phyloP scores from a whole-genome alignment of 1,140 invertebrate species.

The Caenorhabditis brenneri region DNA sequence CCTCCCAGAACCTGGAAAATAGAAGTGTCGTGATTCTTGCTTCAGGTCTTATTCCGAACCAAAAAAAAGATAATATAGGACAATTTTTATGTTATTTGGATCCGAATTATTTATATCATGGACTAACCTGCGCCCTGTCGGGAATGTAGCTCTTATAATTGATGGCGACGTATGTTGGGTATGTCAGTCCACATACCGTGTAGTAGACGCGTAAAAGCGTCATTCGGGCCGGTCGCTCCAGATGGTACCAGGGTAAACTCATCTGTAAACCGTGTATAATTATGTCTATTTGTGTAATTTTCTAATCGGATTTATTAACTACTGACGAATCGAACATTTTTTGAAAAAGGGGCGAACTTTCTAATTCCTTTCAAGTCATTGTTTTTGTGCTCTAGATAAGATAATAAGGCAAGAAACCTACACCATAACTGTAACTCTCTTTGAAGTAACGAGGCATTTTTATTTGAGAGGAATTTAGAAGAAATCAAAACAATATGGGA shows the following conservation, averaged over 20 bases:
- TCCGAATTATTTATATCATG: no score
- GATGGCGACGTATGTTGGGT: conserved; percentile 44
- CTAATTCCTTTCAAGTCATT: no score
- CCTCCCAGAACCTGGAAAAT: conserved; percentile 23
- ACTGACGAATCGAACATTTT: no score
- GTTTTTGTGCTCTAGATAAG: no score
- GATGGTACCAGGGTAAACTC: conserved; percentile 47
- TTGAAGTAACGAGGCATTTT: not conserved
- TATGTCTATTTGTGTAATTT: no score
- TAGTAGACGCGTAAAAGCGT: conserved; percentile 24
- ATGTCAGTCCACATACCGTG: conserved; percentile 1
- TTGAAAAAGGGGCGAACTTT: no score
- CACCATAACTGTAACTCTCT: no score
- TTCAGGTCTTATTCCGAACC: no score
- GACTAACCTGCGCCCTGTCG: conserved; percentile 24
- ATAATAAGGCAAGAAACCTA: no score
- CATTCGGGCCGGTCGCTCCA: conserved; percentile 41
- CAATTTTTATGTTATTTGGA: no score
- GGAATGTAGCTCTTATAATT: conserved; percentile 49
- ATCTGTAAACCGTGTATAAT: not conserved
- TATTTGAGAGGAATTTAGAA: not conserved
- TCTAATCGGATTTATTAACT: no score
- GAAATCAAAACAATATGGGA: not conserved
- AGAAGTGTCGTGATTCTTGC: no score
- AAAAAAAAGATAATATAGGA: conserved; percentile 5